phyloP scores from a whole-genome alignment of 2,797 vertebrate genomes.

The Moxostoma hubbsi region DNA sequence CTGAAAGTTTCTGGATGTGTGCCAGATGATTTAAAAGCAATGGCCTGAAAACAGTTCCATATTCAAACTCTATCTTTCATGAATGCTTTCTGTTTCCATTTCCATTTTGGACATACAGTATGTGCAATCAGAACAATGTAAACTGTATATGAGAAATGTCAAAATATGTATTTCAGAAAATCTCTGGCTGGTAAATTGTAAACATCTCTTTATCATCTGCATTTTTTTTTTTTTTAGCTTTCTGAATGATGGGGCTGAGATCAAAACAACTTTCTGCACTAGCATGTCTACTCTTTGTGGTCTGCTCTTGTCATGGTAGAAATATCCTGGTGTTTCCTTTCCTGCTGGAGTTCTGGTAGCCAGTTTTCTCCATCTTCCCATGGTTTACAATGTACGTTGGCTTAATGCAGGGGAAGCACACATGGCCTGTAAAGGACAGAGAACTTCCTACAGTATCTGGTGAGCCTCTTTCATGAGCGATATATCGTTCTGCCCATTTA shows the following conservation, averaged over 20 bases:
- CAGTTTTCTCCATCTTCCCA: slow-evolving; percentile 57
- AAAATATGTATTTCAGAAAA: background rate
- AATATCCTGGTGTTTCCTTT: slow-evolving; percentile 62
- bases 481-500: no score
- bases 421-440: no score
- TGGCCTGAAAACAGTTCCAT: background rate
- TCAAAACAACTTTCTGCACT: slow-evolving; percentile 29
- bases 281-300: slow-evolving; percentile 28
- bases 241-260: slow-evolving; percentile 41
- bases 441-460: no score
- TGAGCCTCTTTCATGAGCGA: no score
- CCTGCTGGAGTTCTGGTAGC: slow-evolving; percentile 42
- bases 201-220: slow-evolving; percentile 18
- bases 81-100: background rate
- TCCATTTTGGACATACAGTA: background rate
- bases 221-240: slow-evolving; percentile 50
- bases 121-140: no score
- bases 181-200: background rate
- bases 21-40: background rate
- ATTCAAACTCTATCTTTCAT: no score
- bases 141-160: no score
- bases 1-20: background rate
- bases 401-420: slow-evolving; percentile 48
- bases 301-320: slow-evolving; percentile 41
- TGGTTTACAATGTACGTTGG: slow-evolving; percentile 64